These are phyloP conservation scores for Phalangium opilio DNA, from an alignment of 2,888 invertebrate species.

Conservation along the genomic window DNA sequence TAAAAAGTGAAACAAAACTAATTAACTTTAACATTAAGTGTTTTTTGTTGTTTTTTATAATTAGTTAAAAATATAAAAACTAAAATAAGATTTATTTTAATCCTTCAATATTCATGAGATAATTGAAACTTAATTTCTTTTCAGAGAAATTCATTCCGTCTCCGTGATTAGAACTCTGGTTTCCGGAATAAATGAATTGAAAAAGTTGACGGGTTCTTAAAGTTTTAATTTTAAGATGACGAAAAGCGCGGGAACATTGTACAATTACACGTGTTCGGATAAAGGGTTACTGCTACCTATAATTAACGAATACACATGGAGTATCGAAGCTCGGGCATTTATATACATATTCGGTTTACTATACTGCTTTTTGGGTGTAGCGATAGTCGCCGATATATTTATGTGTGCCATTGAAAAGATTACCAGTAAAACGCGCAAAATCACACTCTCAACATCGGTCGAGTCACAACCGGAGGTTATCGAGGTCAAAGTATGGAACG, in stretches of 20 bases:
- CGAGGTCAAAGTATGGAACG: conserved; percentile 37
- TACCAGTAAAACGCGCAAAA: conserved; percentile 37
- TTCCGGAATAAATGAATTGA: too few relatives aligned
- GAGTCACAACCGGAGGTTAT: conserved; percentile 35
- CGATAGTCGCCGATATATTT: conserved; percentile 43
- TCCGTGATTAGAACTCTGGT: too few relatives aligned
- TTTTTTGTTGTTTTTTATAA: too few relatives aligned
- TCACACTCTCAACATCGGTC: conserved; percentile 25
- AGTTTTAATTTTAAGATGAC: not conserved
- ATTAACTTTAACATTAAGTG: too few relatives aligned
- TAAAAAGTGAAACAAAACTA: too few relatives aligned
- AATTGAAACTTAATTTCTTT: too few relatives aligned
- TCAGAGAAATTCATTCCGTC: too few relatives aligned
- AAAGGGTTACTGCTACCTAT: conserved; percentile 35
- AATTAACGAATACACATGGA: conserved; percentile 37
- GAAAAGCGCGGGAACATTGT: conserved; percentile 6
- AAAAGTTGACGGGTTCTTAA: too few relatives aligned
- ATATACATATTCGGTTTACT: conserved; percentile 37
- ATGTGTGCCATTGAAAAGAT: conserved; percentile 43
- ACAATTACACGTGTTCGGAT: conserved; percentile 13
- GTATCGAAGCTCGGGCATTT: conserved; percentile 28
- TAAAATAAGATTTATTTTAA: too few relatives aligned
- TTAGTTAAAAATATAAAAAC: too few relatives aligned
- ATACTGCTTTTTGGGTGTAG: conserved; percentile 41
- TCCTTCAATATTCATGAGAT: too few relatives aligned